These are phyloP conservation scores for Trissolcus brochymenae DNA, from an alignment of 2,888 invertebrate genomes.

Conservation along the genomic window DNA sequence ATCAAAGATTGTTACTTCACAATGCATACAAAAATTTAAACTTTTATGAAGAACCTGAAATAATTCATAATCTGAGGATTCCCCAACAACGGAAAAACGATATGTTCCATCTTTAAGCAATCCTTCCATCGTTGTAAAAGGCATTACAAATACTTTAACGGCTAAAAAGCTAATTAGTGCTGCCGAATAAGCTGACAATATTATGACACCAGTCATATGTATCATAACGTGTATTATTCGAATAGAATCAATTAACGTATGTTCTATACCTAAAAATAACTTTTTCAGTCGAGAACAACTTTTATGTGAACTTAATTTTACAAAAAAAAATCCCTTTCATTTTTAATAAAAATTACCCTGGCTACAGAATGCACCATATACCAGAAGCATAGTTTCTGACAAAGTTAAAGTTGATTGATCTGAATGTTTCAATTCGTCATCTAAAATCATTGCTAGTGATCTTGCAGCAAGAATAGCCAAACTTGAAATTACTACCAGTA, in stretches of 20 bases:
- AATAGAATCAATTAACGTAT: slow-evolving; percentile 63
- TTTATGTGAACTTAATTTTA: background rate
- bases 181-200: slow-evolving; percentile 73
- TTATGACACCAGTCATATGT: slow-evolving; percentile 69
- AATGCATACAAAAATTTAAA: too few species aligned
- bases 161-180: slow-evolving; percentile 72
- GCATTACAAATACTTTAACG: slow-evolving; percentile 70
- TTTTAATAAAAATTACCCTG: slow-evolving; percentile 64
- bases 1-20: too few species aligned
- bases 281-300: background rate
- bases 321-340: too few species aligned
- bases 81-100: slow-evolving; percentile 67
- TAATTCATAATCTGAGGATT: slow-evolving; percentile 70
- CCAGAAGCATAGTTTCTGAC: slow-evolving; percentile 63
- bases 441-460: slow-evolving; percentile 15
- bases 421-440: slow-evolving; percentile 1
- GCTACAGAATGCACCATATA: slow-evolving; percentile 70
- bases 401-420: slow-evolving; percentile 48
- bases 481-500: slow-evolving; percentile 64
- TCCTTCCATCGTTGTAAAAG: slow-evolving; percentile 73
- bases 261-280: slow-evolving; percentile 30
- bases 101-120: slow-evolving; percentile 70
- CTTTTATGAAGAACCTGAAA: slow-evolving; percentile 64
- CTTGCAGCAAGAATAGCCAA: slow-evolving; percentile 62
- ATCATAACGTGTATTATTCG: slow-evolving; percentile 69